Conservation (phyloP, 2,888 invertebrate genomes). For the Polyommatus iphigenia region DNA sequence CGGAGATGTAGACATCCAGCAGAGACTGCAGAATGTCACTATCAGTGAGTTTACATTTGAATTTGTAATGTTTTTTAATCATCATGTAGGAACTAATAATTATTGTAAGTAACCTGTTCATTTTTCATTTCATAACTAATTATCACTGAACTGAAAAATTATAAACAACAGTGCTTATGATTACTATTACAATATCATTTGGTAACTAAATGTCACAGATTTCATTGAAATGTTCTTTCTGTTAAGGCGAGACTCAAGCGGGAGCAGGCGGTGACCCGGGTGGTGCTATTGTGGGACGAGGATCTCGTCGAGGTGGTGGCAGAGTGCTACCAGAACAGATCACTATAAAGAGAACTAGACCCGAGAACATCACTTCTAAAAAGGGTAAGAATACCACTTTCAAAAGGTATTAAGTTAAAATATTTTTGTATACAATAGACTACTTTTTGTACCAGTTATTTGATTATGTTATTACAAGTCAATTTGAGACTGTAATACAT, state of each 20-base stretch:
- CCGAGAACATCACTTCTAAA: slow-evolving; percentile 57
- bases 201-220: not conserved
- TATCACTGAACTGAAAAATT: too few species aligned
- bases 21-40: slow-evolving; percentile 59
- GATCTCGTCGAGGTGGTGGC: slow-evolving; percentile 78
- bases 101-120: too few species aligned
- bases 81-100: not conserved
- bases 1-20: slow-evolving; percentile 66
- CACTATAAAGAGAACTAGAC: slow-evolving; percentile 65
- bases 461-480: not conserved
- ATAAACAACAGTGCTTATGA: not conserved
- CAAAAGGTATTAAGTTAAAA: too few species aligned
- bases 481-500: not conserved
- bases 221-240: not conserved
- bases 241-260: slow-evolving; percentile 42
- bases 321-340: slow-evolving; percentile 64
- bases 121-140: not conserved
- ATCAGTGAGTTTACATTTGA: slow-evolving; percentile 45
- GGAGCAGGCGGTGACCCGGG: slow-evolving; percentile 54
- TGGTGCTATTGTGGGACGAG: slow-evolving; percentile 63
- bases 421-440: too few species aligned
- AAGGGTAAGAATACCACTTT: slow-evolving; percentile 52
- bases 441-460: too few species aligned
- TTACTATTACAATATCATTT: not conserved
- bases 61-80: not conserved